phyloP scores from a whole-genome alignment of 2,888 invertebrate species.

The Drosophila austrosaltans region DNA sequence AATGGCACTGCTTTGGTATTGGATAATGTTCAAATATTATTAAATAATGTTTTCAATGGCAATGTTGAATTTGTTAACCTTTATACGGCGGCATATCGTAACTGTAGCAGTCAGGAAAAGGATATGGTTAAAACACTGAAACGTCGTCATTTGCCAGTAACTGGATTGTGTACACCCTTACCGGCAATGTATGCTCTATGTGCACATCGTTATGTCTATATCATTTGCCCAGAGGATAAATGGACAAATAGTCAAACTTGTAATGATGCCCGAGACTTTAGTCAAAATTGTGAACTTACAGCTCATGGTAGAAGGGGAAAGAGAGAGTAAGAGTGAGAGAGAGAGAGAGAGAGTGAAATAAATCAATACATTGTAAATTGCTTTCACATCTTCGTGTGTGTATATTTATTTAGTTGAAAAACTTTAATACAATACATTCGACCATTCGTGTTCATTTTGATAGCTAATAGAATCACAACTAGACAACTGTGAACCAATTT shows the following conservation, averaged over 20 bases:
- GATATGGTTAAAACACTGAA: slow-evolving; percentile 31
- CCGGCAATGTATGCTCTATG: slow-evolving; percentile 51
- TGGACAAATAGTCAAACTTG: slow-evolving; percentile 47
- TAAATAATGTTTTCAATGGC: slow-evolving; percentile 15
- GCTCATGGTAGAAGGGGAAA: not conserved
- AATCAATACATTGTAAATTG: slow-evolving; percentile 23
- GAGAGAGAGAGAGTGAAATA: slow-evolving; percentile 15
- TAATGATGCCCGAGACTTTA: slow-evolving; percentile 34
- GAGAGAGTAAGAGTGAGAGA: not conserved
- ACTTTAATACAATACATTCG: slow-evolving; percentile 54
- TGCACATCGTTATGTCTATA: slow-evolving; percentile 47
- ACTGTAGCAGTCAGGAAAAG: slow-evolving; percentile 30
- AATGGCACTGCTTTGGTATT: slow-evolving; percentile 39
- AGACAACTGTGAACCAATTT: not conserved
- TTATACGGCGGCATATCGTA: slow-evolving; percentile 32
- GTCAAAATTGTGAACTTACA: slow-evolving; percentile 30
- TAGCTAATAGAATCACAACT: not conserved
- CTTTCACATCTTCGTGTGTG: slow-evolving; percentile 20
- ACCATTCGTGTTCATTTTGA: slow-evolving; percentile 50
- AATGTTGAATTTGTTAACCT: slow-evolving; percentile 21
- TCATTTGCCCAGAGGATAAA: slow-evolving; percentile 41
- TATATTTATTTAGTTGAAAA: slow-evolving; percentile 9
- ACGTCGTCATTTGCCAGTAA: slow-evolving; percentile 28
- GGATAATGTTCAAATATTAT: slow-evolving; percentile 28
- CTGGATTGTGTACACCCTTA: slow-evolving; percentile 38